Evolutionary conservation across 2,797 vertebrate genomes (phyloP), one percentile per base, ranked within the genome.

Genomic region (Argya squamiceps): DNA sequence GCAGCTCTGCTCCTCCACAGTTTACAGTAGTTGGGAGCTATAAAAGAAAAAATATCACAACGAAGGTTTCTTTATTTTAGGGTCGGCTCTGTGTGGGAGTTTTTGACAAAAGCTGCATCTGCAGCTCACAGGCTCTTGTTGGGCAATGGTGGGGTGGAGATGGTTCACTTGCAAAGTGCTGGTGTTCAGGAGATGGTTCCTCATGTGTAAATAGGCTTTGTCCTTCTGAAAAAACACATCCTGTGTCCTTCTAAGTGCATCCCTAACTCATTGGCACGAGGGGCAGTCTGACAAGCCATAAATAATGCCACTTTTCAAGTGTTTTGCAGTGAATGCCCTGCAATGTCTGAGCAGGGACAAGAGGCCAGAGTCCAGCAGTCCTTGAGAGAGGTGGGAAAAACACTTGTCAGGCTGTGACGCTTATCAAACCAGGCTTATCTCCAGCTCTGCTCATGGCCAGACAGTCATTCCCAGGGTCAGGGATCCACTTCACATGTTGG

Each of bases 1-100:
- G 97, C 98, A 96, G 97, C 94, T 97, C 98, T 84, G 96, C 97
- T 98, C 94, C 96, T 97, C 94, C 89, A 95, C 69, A 78, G 96
- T 97, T 98, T 98, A 96, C 97, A 96, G 97, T 96, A 97, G 96
- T 97, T 96, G 89, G 53, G 90, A 97, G 95, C 84, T 93, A 92
- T 97, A 50, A 71, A 80, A 58, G 83, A 65, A 89, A 97, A 47
- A 98, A 97, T 0, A 97, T 93, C 90, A 97, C 97, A 97, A 97
- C 15, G 75, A 97, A 97, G 95, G 83, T 97, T 97, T 96, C 96
- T 97, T 96, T 97, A 88, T 96, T 98, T 97, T 91, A 87, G 8
- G 53, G 86, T 82, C 96, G 93, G 88, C 67, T 89, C 96, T 92
- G 92, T 59, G 50, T 55, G 83, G 95, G 92, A 32, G 52, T 65